phyloP scores from a whole-genome alignment of 2,113 vertebrate species.

The Oceanites oceanicus region DNA sequence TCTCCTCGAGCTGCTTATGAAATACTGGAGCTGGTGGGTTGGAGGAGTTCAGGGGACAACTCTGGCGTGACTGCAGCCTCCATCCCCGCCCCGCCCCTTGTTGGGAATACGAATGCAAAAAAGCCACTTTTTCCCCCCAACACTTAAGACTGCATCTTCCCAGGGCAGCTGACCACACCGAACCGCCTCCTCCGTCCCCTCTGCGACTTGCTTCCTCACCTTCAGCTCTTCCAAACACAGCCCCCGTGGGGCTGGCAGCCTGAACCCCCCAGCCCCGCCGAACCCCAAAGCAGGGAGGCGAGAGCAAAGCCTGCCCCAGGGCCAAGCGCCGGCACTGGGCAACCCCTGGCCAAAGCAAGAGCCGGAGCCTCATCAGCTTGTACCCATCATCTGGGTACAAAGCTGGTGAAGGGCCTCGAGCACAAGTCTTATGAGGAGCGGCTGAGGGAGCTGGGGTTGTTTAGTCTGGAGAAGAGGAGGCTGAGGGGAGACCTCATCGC shows the following conservation, averaged over 20 bases:
- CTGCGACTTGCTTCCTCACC: background rate
- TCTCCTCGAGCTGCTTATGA: background rate
- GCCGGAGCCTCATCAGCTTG: background rate
- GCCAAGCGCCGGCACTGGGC: fast-evolving
- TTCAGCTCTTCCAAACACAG: background rate
- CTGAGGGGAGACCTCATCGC: too few relatives aligned
- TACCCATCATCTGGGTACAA: background rate
- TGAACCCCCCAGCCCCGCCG: too few relatives aligned
- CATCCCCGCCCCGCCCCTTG: fast-evolving
- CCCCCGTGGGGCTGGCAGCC: background rate
- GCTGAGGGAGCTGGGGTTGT: too few relatives aligned
- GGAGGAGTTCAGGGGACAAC: background rate
- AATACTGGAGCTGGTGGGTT: background rate
- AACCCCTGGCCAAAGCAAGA: background rate
- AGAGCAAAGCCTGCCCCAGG: background rate
- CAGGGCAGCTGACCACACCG: background rate
- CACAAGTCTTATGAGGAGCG: too few relatives aligned
- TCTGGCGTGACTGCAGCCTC: background rate
- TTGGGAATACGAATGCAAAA: background rate
- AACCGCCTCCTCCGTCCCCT: background rate
- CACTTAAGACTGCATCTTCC: too few relatives aligned
- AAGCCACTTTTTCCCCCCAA: background rate
- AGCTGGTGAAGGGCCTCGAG: too few relatives aligned
- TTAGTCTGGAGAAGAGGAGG: too few relatives aligned
- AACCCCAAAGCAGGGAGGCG: background rate